Base-by-base conservation (phyloP, 2,888 invertebrate genomes). In the Lasioglossum marginatum region DNA sequence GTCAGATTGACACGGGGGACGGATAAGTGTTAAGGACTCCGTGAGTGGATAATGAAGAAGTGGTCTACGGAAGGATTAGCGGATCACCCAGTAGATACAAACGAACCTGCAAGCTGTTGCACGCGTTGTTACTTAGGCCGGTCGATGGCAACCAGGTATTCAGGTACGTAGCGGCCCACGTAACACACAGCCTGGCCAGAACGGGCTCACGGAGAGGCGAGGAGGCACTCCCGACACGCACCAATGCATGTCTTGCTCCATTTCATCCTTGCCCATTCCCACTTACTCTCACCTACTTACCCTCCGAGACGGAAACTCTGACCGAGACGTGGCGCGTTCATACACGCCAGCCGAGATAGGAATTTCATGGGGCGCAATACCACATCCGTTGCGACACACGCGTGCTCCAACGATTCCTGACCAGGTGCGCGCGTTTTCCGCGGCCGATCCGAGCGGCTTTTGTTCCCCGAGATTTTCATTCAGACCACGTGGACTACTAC, bases 161-260 rank as follows among this genome's bases (percentile, higher is more conserved):
- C 87, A 83, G 80, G 74, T 85, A 83, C 72, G 52, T 40, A 78
- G 74, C 90, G 77, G 86, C 83, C 88, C 85, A 87, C 83, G 82
- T 81, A 81, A 88, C 79, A 27, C 57, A 77, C 37, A 57, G 57
- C 66, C 10, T 19, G 52, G 57, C 57, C 63, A 57, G 72, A 77
- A 74, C 70, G 72, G 60, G 71, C 81, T 76, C 76, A 80, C 81
- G 45, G 75, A 79, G 52, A 77, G 66, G 57, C 89, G 87, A 88
- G 91, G 89, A 93, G 93, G 93, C 94, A 93, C 94, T 92, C 94
- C 93, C 94, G 95, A 95, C 94, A 94, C 94, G 95, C 94, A 94
- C 93, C 94, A 94, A 94, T 94, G 94, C 94, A 90, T 92, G 94
- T 95, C 93, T 94, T 94, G 95, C 94, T 95, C 94, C 94, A 95